Evolutionary conservation across 2,888 invertebrate species (phyloP), one percentile per base, ranked within the genome.

Genomic region (Clepsis dumicolana): DNA sequence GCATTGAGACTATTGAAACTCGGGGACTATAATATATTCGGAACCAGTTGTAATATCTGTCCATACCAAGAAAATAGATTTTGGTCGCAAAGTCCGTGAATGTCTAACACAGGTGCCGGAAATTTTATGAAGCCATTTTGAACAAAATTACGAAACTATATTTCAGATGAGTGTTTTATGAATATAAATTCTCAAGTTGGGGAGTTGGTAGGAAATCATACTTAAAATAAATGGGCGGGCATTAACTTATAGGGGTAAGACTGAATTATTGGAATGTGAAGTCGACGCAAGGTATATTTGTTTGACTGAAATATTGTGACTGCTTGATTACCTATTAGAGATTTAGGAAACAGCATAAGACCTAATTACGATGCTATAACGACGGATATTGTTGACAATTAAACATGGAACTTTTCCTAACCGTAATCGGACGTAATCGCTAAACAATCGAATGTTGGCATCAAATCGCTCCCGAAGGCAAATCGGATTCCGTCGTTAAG

Each of bases 41-140:
- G 82, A 85, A 83, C 79, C 75, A 76, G 79, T 83, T 86, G 85
- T 84, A 86, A 82, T 82, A 75, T 76, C 76, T 77, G 76, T 79
- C 75, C 76, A 77, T 78, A 76, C 74, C 59, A 62, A 54, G 78
- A 76, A 80, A 86, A 82, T 84, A 80, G 77, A 82, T 83, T 84
- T 79, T 78, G 78, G 79, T 75, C 77, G 73, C 73, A 74, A 78
- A 79, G 72, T 80, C 80, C 56, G 63, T 50, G 50, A 70, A 68
- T 67, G 56, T 64, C 63, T 35, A 25, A 52, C 77, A 72, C 80
- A 83, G 80, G 82, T 83, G 82, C 72, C 72, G 60, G 74, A 71
- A 84, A 77, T 79, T 85, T 80, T 80, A 80, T 72, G 77, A 80
- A 79, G 78, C 79, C 79, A 84, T 82, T 81, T 82, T 78, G 75